These are phyloP conservation scores for Sisyra terminalis DNA, from an alignment of 2,888 invertebrate species.

Conservation along the genomic window DNA sequence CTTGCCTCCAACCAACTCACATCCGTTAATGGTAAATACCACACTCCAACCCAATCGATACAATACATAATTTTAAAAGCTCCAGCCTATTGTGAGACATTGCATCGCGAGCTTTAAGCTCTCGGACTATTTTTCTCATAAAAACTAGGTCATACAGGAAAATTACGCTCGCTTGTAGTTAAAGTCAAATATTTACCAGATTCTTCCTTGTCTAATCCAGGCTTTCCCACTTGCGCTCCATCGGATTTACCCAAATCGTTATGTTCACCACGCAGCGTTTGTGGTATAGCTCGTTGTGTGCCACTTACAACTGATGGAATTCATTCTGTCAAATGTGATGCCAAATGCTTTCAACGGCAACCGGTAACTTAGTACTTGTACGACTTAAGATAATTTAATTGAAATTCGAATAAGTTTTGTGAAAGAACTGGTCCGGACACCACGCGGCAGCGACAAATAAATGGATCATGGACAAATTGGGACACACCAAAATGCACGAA, in stretches of 20 bases:
- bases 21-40: too few relatives aligned
- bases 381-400: conserved; percentile 1
- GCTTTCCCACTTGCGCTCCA: conserved; percentile 28
- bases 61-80: not conserved
- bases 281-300: conserved; percentile 22
- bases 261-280: conserved; percentile 25
- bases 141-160: too few relatives aligned
- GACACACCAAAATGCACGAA: conserved; percentile 18
- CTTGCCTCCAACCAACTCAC: too few relatives aligned
- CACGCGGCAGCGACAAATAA: conserved; percentile 17
- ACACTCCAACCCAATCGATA: not conserved
- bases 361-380: conserved; percentile 18
- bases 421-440: conserved; percentile 21
- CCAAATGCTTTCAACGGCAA: conserved; percentile 21
- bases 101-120: too few relatives aligned
- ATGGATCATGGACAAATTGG: conserved; percentile 26
- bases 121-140: too few relatives aligned
- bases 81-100: not conserved
- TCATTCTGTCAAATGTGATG: conserved; percentile 23
- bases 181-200: not conserved
- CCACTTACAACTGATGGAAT: conserved; percentile 20
- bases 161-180: too few relatives aligned
- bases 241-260: conserved; percentile 23
- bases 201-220: conserved; percentile 15
- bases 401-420: conserved; percentile 21